A percentile compares a stretch with the other conserved stretches of the same genome.
These are phyloP conservation scores for Machimus atricapillus DNA, from an alignment of 2,888 invertebrate species.

Conservation along the genomic window DNA sequence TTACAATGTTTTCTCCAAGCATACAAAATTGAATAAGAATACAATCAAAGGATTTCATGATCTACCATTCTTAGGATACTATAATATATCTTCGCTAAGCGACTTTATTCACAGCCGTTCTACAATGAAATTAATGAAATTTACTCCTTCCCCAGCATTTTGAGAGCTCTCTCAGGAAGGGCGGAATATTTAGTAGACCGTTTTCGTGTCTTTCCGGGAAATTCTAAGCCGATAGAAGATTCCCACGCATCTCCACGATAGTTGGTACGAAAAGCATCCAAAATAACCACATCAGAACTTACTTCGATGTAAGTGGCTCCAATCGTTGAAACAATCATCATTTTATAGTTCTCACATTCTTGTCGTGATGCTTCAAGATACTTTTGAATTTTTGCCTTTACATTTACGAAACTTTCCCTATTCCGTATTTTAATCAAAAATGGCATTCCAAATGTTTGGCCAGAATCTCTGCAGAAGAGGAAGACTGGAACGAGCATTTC, in stretches of 20 bases:
- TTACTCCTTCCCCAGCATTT: background rate
- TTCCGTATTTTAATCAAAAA: constrained; percentile 90
- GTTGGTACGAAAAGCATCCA: background rate
- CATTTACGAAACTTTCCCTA: constrained; percentile 84
- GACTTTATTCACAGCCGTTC: background rate
- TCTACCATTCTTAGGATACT: background rate
- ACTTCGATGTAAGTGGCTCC: background rate
- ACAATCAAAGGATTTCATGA: background rate
- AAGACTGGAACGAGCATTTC: constrained; percentile 94
- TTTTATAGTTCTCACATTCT: background rate
- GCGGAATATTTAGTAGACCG: background rate
- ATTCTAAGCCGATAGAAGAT: background rate
- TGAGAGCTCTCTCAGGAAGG: background rate
- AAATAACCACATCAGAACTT: background rate
- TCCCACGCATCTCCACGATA: background rate
- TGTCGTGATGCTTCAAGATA: background rate
- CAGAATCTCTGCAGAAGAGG: constrained; percentile 96
- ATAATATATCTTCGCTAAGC: background rate
- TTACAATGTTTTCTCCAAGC: background rate
- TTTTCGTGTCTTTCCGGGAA: background rate
- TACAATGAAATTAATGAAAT: background rate
- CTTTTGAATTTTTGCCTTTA: constrained; percentile 81
- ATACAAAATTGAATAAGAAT: background rate
- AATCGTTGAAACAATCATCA: background rate
- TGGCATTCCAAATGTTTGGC: constrained; percentile 91